Conservation (phyloP, 2,888 invertebrate species). For the Diaphora mendica region DNA sequence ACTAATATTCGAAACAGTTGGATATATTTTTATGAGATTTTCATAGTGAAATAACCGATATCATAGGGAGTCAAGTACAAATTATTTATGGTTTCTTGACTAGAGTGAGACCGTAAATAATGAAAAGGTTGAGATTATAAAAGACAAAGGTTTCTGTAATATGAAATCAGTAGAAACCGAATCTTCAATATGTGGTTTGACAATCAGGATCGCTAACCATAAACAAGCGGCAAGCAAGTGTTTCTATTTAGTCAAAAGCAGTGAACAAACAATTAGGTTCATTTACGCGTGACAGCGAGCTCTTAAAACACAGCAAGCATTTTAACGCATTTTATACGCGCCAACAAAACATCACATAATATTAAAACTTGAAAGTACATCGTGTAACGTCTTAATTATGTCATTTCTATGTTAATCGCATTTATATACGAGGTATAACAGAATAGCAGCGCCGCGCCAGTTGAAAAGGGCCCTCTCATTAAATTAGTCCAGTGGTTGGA, state of each 20-base stretch:
- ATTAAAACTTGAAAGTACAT: conserved; percentile 42
- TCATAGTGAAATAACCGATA: background rate
- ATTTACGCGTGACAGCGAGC: background rate
- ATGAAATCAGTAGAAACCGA: no score
- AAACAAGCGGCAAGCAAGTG: background rate
- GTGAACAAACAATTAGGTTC: no score
- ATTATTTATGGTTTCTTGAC: no score
- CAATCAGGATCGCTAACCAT: no score
- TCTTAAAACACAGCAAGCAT: conserved; percentile 12
- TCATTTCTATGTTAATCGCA: conserved; percentile 61
- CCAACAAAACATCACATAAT: conserved; percentile 29
- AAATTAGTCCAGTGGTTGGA: conserved; percentile 84
- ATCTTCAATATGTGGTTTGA: no score
- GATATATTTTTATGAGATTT: background rate
- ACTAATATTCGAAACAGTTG: background rate
- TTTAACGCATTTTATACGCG: background rate
- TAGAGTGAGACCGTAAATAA: no score
- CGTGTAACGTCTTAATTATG: conserved; percentile 59
- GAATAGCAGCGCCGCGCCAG: conserved; percentile 47
- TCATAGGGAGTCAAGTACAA: no score
- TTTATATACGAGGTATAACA: conserved; percentile 55
- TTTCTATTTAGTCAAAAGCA: no score
- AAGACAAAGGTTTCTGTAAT: no score
- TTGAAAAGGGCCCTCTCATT: conserved; percentile 80
- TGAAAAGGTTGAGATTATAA: no score